Evolutionary conservation across 2,113 vertebrate genomes (phyloP).

Genomic region (Tupaia chinensis): DNA sequence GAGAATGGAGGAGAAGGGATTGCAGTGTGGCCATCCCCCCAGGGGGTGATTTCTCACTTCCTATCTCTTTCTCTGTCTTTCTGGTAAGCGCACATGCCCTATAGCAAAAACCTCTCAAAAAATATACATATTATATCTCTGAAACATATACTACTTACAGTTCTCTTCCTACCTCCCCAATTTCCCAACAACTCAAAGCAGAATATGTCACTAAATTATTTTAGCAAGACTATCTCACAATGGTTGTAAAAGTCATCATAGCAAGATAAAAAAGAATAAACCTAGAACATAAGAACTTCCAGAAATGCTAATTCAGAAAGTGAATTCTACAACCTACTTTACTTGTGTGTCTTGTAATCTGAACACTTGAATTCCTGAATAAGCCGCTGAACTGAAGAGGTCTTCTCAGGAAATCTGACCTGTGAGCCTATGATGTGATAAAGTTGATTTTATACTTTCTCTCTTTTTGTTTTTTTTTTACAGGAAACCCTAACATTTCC

Average conservation of each 20-base stretch:
- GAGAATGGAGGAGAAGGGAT: no score
- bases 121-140: background rate
- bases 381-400: background rate
- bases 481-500: background rate
- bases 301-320: background rate
- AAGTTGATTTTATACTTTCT: background rate
- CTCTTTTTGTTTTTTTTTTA: background rate
- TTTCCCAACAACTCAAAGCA: background rate
- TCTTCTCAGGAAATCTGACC: background rate
- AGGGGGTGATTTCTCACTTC: no score
- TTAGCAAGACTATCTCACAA: constrained; percentile 9
- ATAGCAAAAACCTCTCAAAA: no score
- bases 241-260: background rate
- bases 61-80: no score
- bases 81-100: no score
- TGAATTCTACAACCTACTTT: background rate
- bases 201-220: background rate
- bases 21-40: no score
- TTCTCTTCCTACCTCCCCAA: background rate
- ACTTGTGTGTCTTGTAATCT: background rate
- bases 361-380: background rate
- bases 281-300: background rate
- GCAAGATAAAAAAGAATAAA: background rate
- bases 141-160: background rate
- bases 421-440: background rate